Evolutionary conservation across 2,888 invertebrate species (phyloP).

Genomic region (Rhorus exstirpatorius): DNA sequence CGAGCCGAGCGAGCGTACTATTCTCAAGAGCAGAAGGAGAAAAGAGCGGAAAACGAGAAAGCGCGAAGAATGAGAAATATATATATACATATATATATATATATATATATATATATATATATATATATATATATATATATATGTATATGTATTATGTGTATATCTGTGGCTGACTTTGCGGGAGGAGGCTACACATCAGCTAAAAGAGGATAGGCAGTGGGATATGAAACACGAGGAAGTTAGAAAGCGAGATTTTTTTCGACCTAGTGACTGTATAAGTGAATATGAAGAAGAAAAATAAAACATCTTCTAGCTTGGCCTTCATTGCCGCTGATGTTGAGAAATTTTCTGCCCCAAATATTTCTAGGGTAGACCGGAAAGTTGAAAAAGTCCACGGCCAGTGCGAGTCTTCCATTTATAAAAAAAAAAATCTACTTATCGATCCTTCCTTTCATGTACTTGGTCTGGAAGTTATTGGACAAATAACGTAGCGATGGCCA

Average conservation of each 20-base stretch:
- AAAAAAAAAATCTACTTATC: too few relatives aligned
- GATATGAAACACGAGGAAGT: constrained; percentile 41
- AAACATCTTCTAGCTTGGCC: constrained; percentile 12
- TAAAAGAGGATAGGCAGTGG: constrained; percentile 26
- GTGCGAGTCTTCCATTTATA: too few relatives aligned
- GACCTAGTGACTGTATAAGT: constrained; percentile 56
- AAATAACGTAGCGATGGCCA: too few relatives aligned
- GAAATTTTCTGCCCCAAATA: constrained; percentile 13
- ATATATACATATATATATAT: constrained; percentile 5
- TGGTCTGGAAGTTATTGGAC: too few relatives aligned
- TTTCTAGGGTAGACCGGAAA: not conserved
- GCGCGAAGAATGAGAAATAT: constrained; percentile 11
- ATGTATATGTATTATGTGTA: not conserved
- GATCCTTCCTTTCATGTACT: too few relatives aligned
- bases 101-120: constrained; percentile 6
- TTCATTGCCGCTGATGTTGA: not conserved
- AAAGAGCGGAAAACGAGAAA: constrained; percentile 56
- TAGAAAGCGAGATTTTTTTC: constrained; percentile 62
- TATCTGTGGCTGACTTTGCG: constrained; percentile 13
- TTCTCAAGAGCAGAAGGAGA: constrained; percentile 60
- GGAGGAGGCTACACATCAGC: constrained; percentile 16
- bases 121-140: constrained; percentile 1
- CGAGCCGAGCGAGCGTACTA: constrained; percentile 58
- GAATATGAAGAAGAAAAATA: constrained; percentile 29
- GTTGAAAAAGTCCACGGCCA: not conserved